These are phyloP conservation scores for Drosophila sordidapex DNA, from an alignment of 2,888 invertebrate species.

Conservation along the genomic window DNA sequence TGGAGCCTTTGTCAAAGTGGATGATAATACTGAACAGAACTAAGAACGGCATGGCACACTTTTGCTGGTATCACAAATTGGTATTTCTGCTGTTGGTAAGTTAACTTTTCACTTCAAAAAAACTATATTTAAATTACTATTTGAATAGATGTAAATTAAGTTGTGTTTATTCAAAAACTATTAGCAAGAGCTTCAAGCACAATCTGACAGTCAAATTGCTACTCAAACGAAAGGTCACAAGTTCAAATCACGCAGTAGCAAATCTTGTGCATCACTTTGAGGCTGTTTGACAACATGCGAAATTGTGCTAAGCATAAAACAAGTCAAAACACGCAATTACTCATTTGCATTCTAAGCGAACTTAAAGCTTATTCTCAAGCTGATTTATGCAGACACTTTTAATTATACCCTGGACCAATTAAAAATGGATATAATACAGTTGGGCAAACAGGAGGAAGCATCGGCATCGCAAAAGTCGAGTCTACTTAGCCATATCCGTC, in stretches of 20 bases:
- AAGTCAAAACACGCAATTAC: neutral
- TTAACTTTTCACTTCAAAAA: conserved; percentile 11
- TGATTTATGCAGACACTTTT: conserved; percentile 1
- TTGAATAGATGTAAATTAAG: neutral
- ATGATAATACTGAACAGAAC: conserved; percentile 25
- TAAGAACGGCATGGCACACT: conserved; percentile 73
- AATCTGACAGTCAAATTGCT: conserved; percentile 4
- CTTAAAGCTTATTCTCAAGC: neutral
- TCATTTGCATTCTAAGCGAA: neutral
- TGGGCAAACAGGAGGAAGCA: neutral
- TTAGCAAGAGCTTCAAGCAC: neutral
- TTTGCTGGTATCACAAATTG: conserved; percentile 79
- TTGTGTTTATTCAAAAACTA: too few relatives aligned
- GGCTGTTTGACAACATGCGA: conserved; percentile 2
- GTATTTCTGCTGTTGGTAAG: conserved; percentile 82
- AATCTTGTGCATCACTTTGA: neutral
- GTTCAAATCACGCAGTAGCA: neutral
- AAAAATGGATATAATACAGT: neutral
- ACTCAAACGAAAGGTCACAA: conserved; percentile 5
- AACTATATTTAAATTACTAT: neutral
- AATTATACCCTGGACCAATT: neutral
- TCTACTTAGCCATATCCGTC: neutral
- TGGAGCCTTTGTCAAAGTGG: conserved; percentile 32
- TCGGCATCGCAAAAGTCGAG: neutral
- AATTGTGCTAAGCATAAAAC: neutral